Conservation (phyloP, 2,888 invertebrate genomes). For the Cryptocheilus praepositus region DNA sequence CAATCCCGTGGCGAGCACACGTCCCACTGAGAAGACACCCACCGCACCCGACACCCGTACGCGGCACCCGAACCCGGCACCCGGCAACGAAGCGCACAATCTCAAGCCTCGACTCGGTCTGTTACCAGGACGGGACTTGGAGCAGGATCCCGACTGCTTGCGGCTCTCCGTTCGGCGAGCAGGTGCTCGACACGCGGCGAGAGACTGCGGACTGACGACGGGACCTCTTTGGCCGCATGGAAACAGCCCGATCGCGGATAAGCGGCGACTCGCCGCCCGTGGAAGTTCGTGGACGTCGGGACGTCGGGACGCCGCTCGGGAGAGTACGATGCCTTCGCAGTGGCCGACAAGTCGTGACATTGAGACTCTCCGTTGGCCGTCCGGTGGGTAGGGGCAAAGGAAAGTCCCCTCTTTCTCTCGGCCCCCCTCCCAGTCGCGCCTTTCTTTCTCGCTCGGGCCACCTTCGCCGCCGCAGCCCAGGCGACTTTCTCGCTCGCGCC, state of each 20-base stretch:
- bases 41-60: background rate
- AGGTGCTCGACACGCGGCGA: background rate
- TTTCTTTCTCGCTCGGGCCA: background rate
- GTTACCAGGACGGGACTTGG: too few relatives aligned
- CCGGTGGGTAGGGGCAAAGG: constrained; percentile 6
- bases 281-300: too few relatives aligned
- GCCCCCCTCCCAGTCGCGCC: background rate
- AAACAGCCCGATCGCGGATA: too few relatives aligned
- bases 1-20: too few relatives aligned
- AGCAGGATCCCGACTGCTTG: background rate
- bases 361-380: constrained; percentile 24
- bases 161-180: too few relatives aligned
- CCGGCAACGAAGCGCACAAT: background rate
- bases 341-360: constrained; percentile 23
- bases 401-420: background rate
- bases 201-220: background rate
- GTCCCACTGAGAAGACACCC: background rate
- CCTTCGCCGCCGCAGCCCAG: background rate
- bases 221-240: too few relatives aligned
- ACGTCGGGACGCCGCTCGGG: background rate
- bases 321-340: background rate
- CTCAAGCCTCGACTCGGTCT: too few relatives aligned
- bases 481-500: background rate
- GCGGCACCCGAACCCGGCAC: too few relatives aligned
- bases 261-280: too few relatives aligned